These are phyloP conservation scores for Streptopelia turtur DNA, from an alignment of 2,797 vertebrate species.

Conservation along the genomic window DNA sequence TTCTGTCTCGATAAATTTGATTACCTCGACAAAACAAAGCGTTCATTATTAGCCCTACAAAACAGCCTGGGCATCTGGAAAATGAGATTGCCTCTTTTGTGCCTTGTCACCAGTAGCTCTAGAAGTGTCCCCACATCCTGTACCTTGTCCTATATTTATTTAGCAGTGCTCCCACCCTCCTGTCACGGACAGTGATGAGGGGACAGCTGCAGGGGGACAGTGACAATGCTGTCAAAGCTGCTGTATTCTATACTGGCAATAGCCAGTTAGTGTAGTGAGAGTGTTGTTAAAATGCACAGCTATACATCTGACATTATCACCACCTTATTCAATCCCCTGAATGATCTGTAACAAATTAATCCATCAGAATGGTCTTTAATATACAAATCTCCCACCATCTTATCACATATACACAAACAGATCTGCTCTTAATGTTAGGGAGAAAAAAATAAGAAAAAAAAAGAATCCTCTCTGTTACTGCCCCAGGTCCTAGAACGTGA, in stretches of 20 bases:
- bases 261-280: background rate
- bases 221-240: background rate
- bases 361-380: background rate
- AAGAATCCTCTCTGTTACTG: background rate
- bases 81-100: background rate
- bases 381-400: background rate
- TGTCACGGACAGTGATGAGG: background rate
- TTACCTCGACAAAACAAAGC: background rate
- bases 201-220: background rate
- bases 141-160: background rate
- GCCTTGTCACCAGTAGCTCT: background rate
- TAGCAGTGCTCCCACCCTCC: background rate
- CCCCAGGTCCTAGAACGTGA: background rate
- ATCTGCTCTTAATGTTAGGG: background rate
- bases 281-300: background rate
- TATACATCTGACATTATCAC: background rate
- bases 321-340: background rate
- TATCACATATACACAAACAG: background rate
- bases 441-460: rapidly evolving
- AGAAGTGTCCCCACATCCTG: background rate
- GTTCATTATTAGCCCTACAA: background rate
- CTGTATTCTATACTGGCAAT: background rate
- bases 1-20: background rate
- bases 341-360: background rate
- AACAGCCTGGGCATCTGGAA: background rate